Evolutionary conservation across 1,140 invertebrate species (phyloP).

Genomic region (Holotrichia oblita): DNA sequence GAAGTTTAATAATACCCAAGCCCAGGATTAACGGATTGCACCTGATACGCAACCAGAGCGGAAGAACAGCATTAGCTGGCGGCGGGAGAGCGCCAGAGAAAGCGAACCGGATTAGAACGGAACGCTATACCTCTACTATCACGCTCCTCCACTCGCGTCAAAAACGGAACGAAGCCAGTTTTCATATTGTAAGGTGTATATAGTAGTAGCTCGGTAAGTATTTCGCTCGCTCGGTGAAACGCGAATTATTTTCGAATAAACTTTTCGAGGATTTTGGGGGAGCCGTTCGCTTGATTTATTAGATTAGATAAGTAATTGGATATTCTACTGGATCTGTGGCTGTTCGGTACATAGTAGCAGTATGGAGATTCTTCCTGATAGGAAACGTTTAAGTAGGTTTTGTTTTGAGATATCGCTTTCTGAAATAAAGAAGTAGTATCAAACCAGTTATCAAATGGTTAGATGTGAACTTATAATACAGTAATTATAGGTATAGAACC

Average conservation of each 20-base stretch:
- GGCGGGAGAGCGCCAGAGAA: neutral
- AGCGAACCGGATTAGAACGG: neutral
- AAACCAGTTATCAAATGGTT: too few species aligned
- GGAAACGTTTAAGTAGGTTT: too few species aligned
- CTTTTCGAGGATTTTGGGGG: neutral
- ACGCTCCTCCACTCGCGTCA: neutral
- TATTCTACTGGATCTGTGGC: neutral
- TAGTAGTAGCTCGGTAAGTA: neutral
- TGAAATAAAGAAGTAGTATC: too few species aligned
- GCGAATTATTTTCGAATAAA: constrained; percentile 14
- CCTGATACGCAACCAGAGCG: neutral
- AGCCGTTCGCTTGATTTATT: constrained; percentile 1
- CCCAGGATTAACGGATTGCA: constrained; percentile 14
- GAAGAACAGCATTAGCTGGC: neutral
- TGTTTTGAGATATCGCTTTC: too few species aligned
- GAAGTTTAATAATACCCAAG: neutral
- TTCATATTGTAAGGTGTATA: neutral
- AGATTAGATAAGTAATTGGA: constrained; percentile 12
- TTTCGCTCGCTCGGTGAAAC: neutral
- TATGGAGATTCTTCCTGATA: too few species aligned
- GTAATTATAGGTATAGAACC: too few species aligned
- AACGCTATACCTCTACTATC: neutral
- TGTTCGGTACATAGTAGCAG: too few species aligned
- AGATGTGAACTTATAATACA: too few species aligned
- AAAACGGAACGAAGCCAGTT: neutral